A percentile compares a stretch with the other conserved stretches of the same genome.
phyloP scores from a whole-genome alignment of 2,888 invertebrate genomes.

The Atethmia centrago region DNA sequence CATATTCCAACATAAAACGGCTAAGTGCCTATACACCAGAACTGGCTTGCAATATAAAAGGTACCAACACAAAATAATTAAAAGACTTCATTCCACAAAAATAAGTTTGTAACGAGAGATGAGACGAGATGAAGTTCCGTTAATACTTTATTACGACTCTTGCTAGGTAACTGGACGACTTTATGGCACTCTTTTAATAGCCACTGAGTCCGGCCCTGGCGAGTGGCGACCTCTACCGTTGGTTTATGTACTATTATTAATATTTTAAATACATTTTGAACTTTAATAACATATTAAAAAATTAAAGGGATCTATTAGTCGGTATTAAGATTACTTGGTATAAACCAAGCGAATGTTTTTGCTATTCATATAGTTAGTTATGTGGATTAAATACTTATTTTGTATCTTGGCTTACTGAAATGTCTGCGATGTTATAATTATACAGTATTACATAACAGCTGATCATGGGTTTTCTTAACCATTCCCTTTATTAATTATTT shows the following conservation, averaged over 20 bases:
- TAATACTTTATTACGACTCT: slow-evolving; percentile 82
- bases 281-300: slow-evolving; percentile 68
- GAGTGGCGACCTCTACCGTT: slow-evolving; percentile 53
- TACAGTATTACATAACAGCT: not conserved
- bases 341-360: slow-evolving; percentile 26
- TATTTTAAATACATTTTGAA: slow-evolving; percentile 70
- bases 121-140: slow-evolving; percentile 68
- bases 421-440: not conserved
- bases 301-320: slow-evolving; percentile 55
- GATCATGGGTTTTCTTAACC: not conserved
- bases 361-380: slow-evolving; percentile 24
- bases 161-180: slow-evolving; percentile 80
- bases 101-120: slow-evolving; percentile 63
- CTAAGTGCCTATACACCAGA: not conserved
- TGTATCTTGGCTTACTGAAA: not conserved
- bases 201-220: slow-evolving; percentile 74
- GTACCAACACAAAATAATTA: slow-evolving; percentile 44
- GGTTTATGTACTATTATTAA: slow-evolving; percentile 65
- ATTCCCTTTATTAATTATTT: not conserved
- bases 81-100: slow-evolving; percentile 48
- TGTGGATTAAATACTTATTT: slow-evolving; percentile 1
- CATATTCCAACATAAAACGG: slow-evolving; percentile 23
- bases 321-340: slow-evolving; percentile 39
- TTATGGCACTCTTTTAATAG: slow-evolving; percentile 84
- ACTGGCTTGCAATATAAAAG: slow-evolving; percentile 17